Evolutionary conservation across 2,888 invertebrate species (phyloP).

Genomic region (Mesopsocus fuscifrons): DNA sequence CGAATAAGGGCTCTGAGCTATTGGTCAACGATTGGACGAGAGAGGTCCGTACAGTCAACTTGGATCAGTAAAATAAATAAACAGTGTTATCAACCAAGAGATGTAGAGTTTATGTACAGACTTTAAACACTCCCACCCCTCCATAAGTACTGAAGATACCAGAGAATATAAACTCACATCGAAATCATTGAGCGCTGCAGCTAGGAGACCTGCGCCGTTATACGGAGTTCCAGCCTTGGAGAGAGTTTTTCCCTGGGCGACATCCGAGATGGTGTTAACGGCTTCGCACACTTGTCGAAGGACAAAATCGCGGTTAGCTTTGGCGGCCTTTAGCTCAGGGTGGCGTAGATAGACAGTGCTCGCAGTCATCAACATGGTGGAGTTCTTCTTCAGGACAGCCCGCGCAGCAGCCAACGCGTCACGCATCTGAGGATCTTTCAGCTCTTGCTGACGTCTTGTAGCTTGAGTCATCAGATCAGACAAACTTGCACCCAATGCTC

Average conservation of each 20-base stretch:
- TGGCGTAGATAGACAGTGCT: slow-evolving; percentile 95
- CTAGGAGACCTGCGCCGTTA: slow-evolving; percentile 87
- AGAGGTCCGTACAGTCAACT: background rate
- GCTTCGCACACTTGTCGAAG: slow-evolving; percentile 90
- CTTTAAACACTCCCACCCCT: too few relatives aligned
- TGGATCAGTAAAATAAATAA: background rate
- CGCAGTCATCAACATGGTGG: slow-evolving; percentile 88
- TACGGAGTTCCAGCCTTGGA: slow-evolving; percentile 38
- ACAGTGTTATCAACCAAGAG: too few relatives aligned
- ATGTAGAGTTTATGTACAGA: too few relatives aligned
- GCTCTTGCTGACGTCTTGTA: slow-evolving; percentile 71
- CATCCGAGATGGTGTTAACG: slow-evolving; percentile 83
- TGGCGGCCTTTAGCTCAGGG: slow-evolving; percentile 90
- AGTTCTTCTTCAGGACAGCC: slow-evolving; percentile 90
- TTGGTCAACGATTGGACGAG: too few relatives aligned
- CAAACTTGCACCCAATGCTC: slow-evolving; percentile 65
- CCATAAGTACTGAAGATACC: too few relatives aligned
- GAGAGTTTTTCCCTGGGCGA: slow-evolving; percentile 70
- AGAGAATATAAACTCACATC: too few relatives aligned
- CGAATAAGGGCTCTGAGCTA: too few relatives aligned
- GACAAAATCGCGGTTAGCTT: slow-evolving; percentile 91
- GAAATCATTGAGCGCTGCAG: slow-evolving; percentile 90
- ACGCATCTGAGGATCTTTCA: slow-evolving; percentile 77
- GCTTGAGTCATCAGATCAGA: slow-evolving; percentile 67
- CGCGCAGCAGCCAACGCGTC: slow-evolving; percentile 93